Percentiles rank a stretch among this genome's conserved stretches.
Conservation (phyloP, 2,888 invertebrate genomes). For the Pristionchus exspectatus region DNA sequence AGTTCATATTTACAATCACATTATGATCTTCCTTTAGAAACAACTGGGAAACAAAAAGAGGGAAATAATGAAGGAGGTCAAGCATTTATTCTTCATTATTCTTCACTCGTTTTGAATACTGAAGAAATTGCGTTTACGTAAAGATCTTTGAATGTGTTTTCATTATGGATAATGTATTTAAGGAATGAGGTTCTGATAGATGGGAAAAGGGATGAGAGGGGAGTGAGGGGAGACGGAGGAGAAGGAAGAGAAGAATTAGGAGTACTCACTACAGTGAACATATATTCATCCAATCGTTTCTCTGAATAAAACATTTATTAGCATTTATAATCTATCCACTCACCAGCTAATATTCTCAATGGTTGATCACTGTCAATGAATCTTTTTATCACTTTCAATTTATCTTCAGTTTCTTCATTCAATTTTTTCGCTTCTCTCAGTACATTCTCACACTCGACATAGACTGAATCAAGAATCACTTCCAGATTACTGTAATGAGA, state of each 20-base stretch:
- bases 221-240: neutral
- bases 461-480: neutral
- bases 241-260: neutral
- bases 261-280: neutral
- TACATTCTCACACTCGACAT: slow-evolving; percentile 18
- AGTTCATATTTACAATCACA: neutral
- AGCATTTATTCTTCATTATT: neutral
- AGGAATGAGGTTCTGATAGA: neutral
- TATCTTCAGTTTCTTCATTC: neutral
- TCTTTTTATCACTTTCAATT: neutral
- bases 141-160: slow-evolving; percentile 8
- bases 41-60: neutral
- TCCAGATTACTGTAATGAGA: slow-evolving; percentile 1
- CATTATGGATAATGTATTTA: slow-evolving; percentile 25
- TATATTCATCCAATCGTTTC: neutral
- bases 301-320: neutral
- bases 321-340: neutral
- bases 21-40: neutral
- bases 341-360: neutral
- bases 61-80: neutral
- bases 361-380: slow-evolving; percentile 27
- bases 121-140: neutral
- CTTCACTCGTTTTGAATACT: neutral
- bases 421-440: neutral
- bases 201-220: neutral